Evolutionary conservation across 2,113 vertebrate species (phyloP).

Genomic region (Phrynocephalus versicolor): DNA sequence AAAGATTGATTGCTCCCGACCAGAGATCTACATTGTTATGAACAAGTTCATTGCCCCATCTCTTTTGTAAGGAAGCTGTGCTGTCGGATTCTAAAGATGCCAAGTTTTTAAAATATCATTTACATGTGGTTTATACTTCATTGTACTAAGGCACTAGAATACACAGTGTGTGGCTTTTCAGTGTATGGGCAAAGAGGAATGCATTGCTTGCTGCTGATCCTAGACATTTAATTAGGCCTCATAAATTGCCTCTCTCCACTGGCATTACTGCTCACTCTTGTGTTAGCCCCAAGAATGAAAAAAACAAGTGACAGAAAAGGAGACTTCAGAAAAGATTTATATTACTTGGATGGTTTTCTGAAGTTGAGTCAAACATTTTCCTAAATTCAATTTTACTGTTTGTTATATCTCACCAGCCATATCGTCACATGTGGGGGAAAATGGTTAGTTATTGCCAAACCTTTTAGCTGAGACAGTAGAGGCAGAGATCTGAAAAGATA

Average conservation of each 20-base stretch:
- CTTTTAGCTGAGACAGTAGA: neutral
- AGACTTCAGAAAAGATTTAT: neutral
- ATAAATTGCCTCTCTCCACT: neutral
- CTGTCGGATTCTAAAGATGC: neutral
- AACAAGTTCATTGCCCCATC: neutral
- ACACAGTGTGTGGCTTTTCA: neutral
- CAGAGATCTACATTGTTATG: conserved; percentile 45
- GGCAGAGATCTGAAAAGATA: neutral
- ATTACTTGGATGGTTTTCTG: neutral
- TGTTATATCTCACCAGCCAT: neutral
- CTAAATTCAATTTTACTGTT: neutral
- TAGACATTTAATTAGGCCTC: neutral
- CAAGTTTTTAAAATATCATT: neutral
- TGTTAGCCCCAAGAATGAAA: neutral
- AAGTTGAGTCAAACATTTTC: neutral
- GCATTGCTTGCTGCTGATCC: neutral
- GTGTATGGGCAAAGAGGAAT: neutral
- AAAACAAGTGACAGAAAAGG: neutral
- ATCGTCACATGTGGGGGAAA: neutral
- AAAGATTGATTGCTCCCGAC: conserved; percentile 57
- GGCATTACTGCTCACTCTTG: neutral
- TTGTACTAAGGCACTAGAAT: neutral
- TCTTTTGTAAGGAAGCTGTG: neutral
- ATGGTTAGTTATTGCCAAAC: neutral
- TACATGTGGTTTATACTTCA: neutral